phyloP scores from a whole-genome alignment of 2,888 invertebrate genomes.

The Formica aserva region DNA sequence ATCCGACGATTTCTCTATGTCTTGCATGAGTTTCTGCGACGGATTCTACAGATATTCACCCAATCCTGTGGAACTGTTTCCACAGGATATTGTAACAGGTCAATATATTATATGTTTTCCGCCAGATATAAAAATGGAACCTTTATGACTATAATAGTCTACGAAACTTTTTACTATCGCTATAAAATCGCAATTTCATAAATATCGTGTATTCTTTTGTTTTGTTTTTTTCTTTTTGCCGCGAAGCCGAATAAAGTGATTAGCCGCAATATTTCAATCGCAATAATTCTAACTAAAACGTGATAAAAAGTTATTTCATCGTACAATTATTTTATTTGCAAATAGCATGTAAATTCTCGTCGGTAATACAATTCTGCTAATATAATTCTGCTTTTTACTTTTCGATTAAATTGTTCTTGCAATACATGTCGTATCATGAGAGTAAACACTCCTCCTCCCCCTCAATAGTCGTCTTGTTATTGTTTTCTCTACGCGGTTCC shows the following conservation, averaged over 20 bases:
- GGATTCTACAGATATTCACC: not conserved
- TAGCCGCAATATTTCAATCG: not conserved
- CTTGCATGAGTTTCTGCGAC: constrained; percentile 11
- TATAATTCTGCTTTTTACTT: constrained; percentile 7
- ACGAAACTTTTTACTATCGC: not conserved
- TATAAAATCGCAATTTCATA: not conserved
- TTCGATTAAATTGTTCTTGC: not conserved
- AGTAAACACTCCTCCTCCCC: not conserved
- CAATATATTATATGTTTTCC: not conserved
- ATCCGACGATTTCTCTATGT: constrained; percentile 16
- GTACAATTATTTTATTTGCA: not conserved
- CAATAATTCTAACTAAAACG: not conserved
- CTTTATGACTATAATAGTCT: not conserved
- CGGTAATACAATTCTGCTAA: not conserved
- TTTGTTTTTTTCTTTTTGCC: not conserved
- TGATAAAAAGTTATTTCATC: not conserved
- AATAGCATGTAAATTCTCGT: constrained; percentile 6
- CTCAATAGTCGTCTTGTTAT: not conserved
- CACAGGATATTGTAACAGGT: not conserved
- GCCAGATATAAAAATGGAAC: not conserved
- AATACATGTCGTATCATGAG: not conserved
- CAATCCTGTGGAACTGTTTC: not conserved
- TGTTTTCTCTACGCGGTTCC: not conserved
- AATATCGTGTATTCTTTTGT: not conserved
- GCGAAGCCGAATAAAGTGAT: not conserved